Percentiles rank a stretch among this genome's conserved stretches.
phyloP scores from a whole-genome alignment of 2,113 vertebrate genomes.

The Chloropsis cyanopogon region DNA sequence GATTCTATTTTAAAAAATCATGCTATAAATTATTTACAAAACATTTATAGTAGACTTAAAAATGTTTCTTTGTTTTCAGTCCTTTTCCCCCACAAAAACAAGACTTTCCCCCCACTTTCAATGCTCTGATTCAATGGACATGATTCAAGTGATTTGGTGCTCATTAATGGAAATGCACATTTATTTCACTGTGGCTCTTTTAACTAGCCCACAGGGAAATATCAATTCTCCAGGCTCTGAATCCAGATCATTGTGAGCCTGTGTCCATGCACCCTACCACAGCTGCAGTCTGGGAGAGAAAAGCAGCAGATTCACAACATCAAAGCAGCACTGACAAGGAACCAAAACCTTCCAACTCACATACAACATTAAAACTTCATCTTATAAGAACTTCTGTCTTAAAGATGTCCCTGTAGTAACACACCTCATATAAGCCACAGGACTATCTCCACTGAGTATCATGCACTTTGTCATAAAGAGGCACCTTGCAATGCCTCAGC shows the following conservation, averaged over 20 bases:
- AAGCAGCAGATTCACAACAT: neutral
- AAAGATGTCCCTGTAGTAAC: neutral
- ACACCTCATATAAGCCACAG: neutral
- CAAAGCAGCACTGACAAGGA: neutral
- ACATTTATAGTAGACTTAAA: neutral
- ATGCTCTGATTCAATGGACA: neutral
- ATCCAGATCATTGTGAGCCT: neutral
- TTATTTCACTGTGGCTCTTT: neutral
- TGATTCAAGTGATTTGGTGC: neutral
- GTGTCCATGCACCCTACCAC: neutral
- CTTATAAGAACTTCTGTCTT: neutral
- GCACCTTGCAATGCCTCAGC: neutral
- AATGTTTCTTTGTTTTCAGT: neutral
- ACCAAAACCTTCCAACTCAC: neutral
- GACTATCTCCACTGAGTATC: neutral
- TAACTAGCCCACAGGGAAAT: neutral
- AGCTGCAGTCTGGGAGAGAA: neutral
- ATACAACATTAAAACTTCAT: neutral
- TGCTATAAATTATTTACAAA: neutral
- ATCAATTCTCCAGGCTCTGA: neutral
- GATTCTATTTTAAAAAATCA: neutral
- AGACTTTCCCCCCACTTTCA: neutral
- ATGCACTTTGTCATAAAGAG: neutral
- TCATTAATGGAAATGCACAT: neutral
- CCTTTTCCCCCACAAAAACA: neutral